phyloP scores from a whole-genome alignment of 2,113 vertebrate species.

The Cyanoramphus novaezelandiae region DNA sequence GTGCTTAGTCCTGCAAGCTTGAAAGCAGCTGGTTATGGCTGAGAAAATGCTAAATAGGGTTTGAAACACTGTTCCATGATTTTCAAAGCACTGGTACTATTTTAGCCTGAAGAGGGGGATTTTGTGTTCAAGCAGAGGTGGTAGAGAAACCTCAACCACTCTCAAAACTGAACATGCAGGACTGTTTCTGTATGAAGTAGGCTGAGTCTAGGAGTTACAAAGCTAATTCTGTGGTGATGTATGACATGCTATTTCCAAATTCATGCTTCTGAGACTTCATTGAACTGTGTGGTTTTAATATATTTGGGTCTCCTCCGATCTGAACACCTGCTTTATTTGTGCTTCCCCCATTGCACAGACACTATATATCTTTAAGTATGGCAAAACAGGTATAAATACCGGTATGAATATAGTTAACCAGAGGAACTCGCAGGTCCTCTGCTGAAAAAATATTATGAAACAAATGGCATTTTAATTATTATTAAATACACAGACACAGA shows the following conservation, averaged over 20 bases:
- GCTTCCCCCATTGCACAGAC: not conserved
- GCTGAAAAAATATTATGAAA: not conserved
- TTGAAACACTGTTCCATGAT: not conserved
- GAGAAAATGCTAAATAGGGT: not conserved
- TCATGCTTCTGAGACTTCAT: not conserved
- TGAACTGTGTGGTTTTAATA: not conserved
- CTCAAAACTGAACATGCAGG: not conserved
- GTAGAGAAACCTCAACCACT: not conserved
- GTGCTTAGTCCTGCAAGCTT: not conserved
- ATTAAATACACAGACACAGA: not conserved
- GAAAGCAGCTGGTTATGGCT: not conserved
- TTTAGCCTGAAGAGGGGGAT: not conserved
- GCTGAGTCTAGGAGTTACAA: not conserved
- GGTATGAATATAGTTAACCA: not conserved
- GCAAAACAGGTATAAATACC: not conserved
- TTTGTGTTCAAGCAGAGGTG: not conserved
- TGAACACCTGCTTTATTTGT: not conserved
- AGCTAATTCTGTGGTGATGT: not conserved
- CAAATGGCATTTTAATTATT: not conserved
- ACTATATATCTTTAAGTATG: not conserved
- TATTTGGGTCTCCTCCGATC: fast-evolving
- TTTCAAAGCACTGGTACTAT: not conserved
- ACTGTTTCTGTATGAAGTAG: not conserved
- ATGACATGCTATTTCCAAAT: not conserved
- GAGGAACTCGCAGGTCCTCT: not conserved